phyloP scores from a whole-genome alignment of 2,113 vertebrate species.

The Pseudolaguvia tuberculata region DNA sequence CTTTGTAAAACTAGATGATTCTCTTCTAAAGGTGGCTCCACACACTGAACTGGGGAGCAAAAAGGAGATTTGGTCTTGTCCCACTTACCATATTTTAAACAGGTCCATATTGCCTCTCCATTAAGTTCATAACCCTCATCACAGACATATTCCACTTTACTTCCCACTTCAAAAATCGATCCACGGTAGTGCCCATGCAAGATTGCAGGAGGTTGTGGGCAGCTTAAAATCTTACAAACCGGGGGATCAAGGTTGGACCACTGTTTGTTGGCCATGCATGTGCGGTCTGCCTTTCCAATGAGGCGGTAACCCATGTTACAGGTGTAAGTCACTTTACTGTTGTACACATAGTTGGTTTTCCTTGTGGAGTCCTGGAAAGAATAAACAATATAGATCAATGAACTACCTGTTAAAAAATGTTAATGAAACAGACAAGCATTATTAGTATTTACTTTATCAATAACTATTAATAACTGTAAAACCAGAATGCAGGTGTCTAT shows the following conservation, averaged over 20 bases:
- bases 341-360: slow-evolving; percentile 74
- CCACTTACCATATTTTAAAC: slow-evolving; percentile 87
- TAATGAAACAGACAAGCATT: neutral
- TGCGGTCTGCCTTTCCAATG: slow-evolving; percentile 71
- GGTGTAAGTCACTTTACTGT: slow-evolving; percentile 75
- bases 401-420: neutral
- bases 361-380: slow-evolving; percentile 60
- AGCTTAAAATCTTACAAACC: slow-evolving; percentile 79
- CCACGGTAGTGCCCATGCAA: slow-evolving; percentile 76
- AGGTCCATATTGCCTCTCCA: slow-evolving; percentile 83
- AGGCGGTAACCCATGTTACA: slow-evolving; percentile 82
- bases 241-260: slow-evolving; percentile 83
- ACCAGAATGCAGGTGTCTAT: slow-evolving; percentile 8
- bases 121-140: slow-evolving; percentile 86
- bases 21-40: slow-evolving; percentile 83
- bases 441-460: slow-evolving; percentile 6
- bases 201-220: slow-evolving; percentile 78
- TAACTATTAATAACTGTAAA: neutral
- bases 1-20: slow-evolving; percentile 84
- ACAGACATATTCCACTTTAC: slow-evolving; percentile 83
- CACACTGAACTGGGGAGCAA: slow-evolving; percentile 84
- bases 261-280: slow-evolving; percentile 88
- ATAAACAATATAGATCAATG: slow-evolving; percentile 18
- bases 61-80: slow-evolving; percentile 72
- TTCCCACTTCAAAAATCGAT: slow-evolving; percentile 80